Conservation (phyloP, 2,113 vertebrate genomes). For the Labrus mixtus region DNA sequence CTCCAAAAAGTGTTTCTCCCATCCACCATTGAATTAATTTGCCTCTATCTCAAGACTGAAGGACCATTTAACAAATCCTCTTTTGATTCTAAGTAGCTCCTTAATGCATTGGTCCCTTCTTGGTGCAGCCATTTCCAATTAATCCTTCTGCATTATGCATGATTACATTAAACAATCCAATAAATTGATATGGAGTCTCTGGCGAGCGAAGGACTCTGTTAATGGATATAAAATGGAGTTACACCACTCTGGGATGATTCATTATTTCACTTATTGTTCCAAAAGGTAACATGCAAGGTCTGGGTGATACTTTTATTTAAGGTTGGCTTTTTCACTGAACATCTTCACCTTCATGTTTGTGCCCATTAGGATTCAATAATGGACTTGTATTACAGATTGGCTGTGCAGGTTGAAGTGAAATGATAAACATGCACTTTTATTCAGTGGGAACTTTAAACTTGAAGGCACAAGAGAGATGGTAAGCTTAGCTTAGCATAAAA, state of each 20-base stretch:
- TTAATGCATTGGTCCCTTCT: slow-evolving; percentile 77
- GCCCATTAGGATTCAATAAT: slow-evolving; percentile 15
- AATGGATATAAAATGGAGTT: slow-evolving; percentile 83
- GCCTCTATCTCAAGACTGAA: slow-evolving; percentile 76
- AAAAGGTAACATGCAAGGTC: slow-evolving; percentile 64
- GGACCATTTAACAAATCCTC: slow-evolving; percentile 80
- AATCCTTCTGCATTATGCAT: slow-evolving; percentile 85
- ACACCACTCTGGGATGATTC: slow-evolving; percentile 68
- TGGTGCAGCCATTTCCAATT: slow-evolving; percentile 81
- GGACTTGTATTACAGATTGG: background rate
- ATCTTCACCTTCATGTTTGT: slow-evolving; percentile 24
- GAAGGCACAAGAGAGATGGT: too few relatives aligned
- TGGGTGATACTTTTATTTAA: slow-evolving; percentile 46
- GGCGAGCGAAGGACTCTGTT: slow-evolving; percentile 74
- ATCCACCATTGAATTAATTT: slow-evolving; percentile 76
- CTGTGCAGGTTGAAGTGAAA: background rate
- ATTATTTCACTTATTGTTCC: slow-evolving; percentile 74
- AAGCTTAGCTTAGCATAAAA: background rate
- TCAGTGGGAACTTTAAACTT: background rate
- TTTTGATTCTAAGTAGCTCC: slow-evolving; percentile 79
- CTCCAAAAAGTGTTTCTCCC: slow-evolving; percentile 60
- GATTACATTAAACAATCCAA: slow-evolving; percentile 86
- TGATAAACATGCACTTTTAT: background rate
- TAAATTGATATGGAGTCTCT: slow-evolving; percentile 82
- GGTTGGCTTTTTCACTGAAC: slow-evolving; percentile 8